These are phyloP conservation scores for Sinodicranocentrus sp. DNA, from an alignment of 2,888 invertebrate species.

Conservation along the genomic window DNA sequence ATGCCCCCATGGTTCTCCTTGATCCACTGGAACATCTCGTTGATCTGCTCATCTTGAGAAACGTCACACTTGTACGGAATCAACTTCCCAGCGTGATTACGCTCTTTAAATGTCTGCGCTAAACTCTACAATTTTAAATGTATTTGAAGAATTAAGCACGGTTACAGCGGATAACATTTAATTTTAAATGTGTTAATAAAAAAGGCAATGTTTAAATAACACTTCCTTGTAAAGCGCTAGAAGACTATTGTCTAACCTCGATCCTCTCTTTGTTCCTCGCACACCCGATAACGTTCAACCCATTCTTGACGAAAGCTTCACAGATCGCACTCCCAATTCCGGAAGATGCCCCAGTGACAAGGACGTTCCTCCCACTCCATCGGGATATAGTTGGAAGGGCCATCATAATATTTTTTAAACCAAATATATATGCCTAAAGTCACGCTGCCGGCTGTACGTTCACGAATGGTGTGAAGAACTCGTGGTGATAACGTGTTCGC, in stretches of 20 bases:
- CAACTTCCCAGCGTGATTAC: slow-evolving; percentile 65
- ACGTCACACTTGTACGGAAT: slow-evolving; percentile 69
- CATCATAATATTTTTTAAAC: too few relatives aligned
- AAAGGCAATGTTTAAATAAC: too few relatives aligned
- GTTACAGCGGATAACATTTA: too few relatives aligned
- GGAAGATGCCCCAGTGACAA: slow-evolving; percentile 71
- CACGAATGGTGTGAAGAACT: too few relatives aligned
- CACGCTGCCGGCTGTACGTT: too few relatives aligned
- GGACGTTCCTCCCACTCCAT: slow-evolving; percentile 67
- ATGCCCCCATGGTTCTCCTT: slow-evolving; percentile 65
- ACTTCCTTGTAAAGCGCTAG: too few relatives aligned
- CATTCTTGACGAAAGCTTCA: slow-evolving; percentile 66
- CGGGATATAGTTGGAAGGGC: slow-evolving; percentile 65
- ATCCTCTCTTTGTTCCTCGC: slow-evolving; percentile 69
- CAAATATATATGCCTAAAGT: too few relatives aligned
- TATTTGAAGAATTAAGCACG: too few relatives aligned
- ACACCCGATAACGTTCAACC: slow-evolving; percentile 72
- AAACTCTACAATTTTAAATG: slow-evolving; percentile 44
- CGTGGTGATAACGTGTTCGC: too few relatives aligned
- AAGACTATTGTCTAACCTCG: too few relatives aligned
- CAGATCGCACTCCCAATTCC: slow-evolving; percentile 71
- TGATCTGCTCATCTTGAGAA: slow-evolving; percentile 66
- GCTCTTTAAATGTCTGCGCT: slow-evolving; percentile 58
- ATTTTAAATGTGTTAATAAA: too few relatives aligned
- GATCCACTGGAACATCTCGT: slow-evolving; percentile 71